Evolutionary conservation across 2,888 invertebrate species (phyloP).

Genomic region (Aplocera efformata): DNA sequence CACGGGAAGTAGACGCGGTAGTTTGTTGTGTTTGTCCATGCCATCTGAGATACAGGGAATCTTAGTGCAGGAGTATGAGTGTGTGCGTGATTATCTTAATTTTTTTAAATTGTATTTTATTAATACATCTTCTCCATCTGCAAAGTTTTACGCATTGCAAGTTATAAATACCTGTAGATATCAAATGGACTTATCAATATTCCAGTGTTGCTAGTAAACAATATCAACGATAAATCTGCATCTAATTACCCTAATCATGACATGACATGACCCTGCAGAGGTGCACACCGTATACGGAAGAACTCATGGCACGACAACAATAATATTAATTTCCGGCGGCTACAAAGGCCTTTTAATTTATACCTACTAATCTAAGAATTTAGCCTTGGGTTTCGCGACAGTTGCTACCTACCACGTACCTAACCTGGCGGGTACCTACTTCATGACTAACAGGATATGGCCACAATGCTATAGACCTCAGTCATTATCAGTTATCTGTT

Average conservation of each 20-base stretch:
- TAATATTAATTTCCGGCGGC: constrained; percentile 24
- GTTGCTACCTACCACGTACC: constrained; percentile 5
- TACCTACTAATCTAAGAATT: constrained; percentile 13
- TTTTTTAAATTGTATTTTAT: too few relatives aligned
- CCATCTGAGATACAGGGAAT: too few relatives aligned
- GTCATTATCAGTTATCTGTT: too few relatives aligned
- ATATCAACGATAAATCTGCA: constrained; percentile 2
- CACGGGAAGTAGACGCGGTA: background rate
- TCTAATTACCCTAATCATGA: constrained; percentile 3
- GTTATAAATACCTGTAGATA: too few relatives aligned
- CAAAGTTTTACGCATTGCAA: too few relatives aligned
- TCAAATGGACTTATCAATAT: too few relatives aligned
- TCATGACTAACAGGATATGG: constrained; percentile 30
- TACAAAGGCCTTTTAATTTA: constrained; percentile 23
- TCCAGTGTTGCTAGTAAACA: too few relatives aligned
- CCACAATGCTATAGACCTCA: too few relatives aligned
- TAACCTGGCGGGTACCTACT: background rate
- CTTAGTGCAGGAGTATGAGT: too few relatives aligned
- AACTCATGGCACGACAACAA: constrained; percentile 15
- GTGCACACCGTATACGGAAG: constrained; percentile 16
- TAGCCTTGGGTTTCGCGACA: constrained; percentile 27
- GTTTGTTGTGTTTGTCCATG: too few relatives aligned
- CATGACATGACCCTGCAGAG: constrained; percentile 4
- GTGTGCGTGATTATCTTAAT: too few relatives aligned
- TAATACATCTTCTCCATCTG: too few relatives aligned